Evolutionary conservation across 2,797 vertebrate genomes (phyloP), one percentile per base, ranked within the genome.

Genomic region (Manis javanica): DNA sequence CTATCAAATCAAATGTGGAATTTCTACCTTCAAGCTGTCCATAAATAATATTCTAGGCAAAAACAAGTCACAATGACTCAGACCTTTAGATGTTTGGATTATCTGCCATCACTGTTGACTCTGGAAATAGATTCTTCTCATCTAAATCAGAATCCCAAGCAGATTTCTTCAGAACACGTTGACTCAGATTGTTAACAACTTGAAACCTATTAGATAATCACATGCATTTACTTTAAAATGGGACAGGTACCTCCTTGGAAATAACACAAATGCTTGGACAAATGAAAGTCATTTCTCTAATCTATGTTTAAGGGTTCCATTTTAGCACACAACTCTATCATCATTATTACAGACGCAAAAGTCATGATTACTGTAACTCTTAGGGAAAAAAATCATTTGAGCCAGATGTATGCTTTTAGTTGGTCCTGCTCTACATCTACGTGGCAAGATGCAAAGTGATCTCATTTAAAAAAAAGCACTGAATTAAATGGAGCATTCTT

Each of bases 181-280:
- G 64, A 88, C 66, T 61, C 37, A 39, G 91, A 82, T 51, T 64
- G 75, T 66, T 55, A 91, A 91, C 26, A 29, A 42, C 68, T 61
- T 94, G 42, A 89, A 92, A 88, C 18, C 29, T 68, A 21, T 90
- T 89, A 86, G 63, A 42, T 75, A 92, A 72, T 90, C 74, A 96
- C 78, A 81, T 71, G 55, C n/a, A 81, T 95, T 57, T 29, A 31
- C 19, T 72, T 95, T 77, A 68, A 89, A 83, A 79, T 66, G 86
- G n/a, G 42, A 90, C 90, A 63, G 16, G 51, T 29, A 82, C 59
- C 31, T 85, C 29, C 46, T 91, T 83, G 59, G 93, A 95, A 77
- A 75, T 64, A 79, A 75, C 46, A 72, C 61, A 90, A 91, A 87
- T 37, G 49, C 31, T 74, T 68, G 49, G n/a, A 92, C 9, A 53